phyloP scores from a whole-genome alignment of 2,797 vertebrate genomes.

The Acipenser oxyrinchus region DNA sequence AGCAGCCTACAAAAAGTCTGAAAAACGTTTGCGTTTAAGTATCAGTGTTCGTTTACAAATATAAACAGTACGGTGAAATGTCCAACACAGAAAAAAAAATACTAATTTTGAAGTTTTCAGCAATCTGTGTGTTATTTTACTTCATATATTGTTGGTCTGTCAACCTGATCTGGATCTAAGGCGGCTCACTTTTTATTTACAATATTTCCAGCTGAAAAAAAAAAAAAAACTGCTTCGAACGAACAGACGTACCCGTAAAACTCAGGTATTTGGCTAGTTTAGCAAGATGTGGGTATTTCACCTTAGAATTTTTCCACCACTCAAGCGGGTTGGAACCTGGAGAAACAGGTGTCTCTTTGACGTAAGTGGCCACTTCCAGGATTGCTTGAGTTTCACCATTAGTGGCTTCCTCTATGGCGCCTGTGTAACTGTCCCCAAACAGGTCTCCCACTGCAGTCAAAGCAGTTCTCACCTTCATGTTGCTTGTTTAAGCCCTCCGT shows the following conservation, averaged over 20 bases:
- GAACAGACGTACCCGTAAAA: background rate
- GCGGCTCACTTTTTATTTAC: background rate
- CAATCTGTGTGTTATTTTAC: too few relatives aligned
- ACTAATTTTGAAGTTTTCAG: too few relatives aligned
- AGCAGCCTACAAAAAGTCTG: too few relatives aligned
- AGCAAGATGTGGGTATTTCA: conserved; percentile 8
- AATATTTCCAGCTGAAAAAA: conserved; percentile 12
- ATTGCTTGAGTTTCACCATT: background rate
- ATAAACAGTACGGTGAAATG: too few relatives aligned
- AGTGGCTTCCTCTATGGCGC: background rate
- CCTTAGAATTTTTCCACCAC: conserved; percentile 14
- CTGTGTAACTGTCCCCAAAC: background rate
- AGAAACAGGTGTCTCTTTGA: conserved; percentile 1
- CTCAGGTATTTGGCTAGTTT: conserved; percentile 7
- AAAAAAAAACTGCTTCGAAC: conserved; percentile 9
- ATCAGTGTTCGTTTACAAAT: too few relatives aligned
- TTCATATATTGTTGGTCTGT: too few relatives aligned
- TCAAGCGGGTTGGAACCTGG: conserved; percentile 2
- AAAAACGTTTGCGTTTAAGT: too few relatives aligned
- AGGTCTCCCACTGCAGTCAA: background rate
- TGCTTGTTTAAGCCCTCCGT: background rate
- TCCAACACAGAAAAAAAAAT: too few relatives aligned
- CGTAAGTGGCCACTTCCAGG: conserved; percentile 7
- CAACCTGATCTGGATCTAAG: too few relatives aligned
- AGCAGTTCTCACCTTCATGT: background rate